phyloP scores from a whole-genome alignment of 1,140 invertebrate species.

The Bombus polaris region DNA sequence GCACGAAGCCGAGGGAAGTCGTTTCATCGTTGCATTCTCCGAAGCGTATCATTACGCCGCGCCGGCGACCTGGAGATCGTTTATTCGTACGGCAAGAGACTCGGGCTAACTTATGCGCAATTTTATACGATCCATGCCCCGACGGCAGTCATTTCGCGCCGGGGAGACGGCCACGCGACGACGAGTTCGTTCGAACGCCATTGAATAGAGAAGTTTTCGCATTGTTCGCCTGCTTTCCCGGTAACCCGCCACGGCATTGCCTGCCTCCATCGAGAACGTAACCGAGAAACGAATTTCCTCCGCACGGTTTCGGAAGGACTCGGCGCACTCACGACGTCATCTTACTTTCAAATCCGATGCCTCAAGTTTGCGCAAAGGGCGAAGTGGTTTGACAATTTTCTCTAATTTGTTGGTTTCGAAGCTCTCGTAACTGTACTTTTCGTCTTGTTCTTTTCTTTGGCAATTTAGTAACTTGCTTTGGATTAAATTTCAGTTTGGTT shows the following conservation, averaged over 20 bases:
- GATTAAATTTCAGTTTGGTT: no score
- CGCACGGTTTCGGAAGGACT: no score
- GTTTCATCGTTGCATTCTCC: slow-evolving; percentile 1
- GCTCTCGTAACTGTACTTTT: no score
- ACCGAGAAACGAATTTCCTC: neutral
- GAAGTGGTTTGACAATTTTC: neutral
- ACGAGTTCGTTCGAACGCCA: slow-evolving; percentile 8
- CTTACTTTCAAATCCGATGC: neutral
- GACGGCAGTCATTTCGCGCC: slow-evolving; percentile 1
- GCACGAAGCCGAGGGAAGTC: no score
- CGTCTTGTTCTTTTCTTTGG: no score
- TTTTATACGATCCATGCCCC: slow-evolving; percentile 26
- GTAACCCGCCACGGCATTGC: neutral
- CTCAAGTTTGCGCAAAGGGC: no score
- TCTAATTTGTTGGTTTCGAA: neutral
- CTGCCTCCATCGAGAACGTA: neutral
- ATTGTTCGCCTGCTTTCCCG: slow-evolving; percentile 8
- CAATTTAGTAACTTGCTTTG: no score
- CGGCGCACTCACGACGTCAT: neutral
- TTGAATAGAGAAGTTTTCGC: slow-evolving; percentile 14
- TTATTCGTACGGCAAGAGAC: slow-evolving; percentile 22
- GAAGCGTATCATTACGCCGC: slow-evolving; percentile 27
- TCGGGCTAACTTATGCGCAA: slow-evolving; percentile 34
- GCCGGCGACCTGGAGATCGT: slow-evolving; percentile 1
- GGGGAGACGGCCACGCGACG: neutral